Evolutionary conservation across 2,888 invertebrate species (phyloP).

Genomic region (Metopia argyrocephala): DNA sequence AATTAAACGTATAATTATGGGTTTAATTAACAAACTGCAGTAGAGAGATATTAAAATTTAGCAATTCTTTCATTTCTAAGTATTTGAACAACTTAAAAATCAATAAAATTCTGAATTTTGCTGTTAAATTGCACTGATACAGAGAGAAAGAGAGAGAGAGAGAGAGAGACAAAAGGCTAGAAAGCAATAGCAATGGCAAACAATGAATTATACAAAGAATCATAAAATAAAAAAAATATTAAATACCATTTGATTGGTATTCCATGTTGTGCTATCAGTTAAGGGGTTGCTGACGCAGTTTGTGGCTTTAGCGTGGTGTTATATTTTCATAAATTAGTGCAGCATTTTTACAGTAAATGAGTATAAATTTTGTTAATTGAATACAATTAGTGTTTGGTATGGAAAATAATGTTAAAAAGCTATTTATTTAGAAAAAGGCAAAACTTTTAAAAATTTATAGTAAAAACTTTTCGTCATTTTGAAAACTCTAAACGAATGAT

Average conservation of each 20-base stretch:
- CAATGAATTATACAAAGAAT: too few species aligned
- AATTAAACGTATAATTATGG: slow-evolving; percentile 42
- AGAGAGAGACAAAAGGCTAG: not conserved
- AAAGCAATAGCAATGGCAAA: not conserved
- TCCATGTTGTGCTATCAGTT: not conserved
- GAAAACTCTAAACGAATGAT: too few species aligned
- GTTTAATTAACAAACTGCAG: slow-evolving; percentile 55
- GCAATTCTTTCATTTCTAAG: not conserved
- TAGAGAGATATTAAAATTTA: slow-evolving; percentile 5
- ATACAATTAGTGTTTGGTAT: not conserved
- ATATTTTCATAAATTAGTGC: not conserved
- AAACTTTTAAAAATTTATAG: too few species aligned
- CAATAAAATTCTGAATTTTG: not conserved
- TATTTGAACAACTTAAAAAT: not conserved
- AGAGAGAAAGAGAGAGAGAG: not conserved
- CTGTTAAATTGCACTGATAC: not conserved
- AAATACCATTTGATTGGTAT: not conserved
- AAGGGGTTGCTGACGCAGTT: not conserved
- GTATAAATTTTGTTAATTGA: not conserved
- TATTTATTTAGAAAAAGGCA: not conserved
- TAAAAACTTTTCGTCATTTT: too few species aligned
- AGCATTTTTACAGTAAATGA: not conserved
- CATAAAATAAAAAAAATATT: too few species aligned
- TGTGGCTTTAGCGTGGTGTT: not conserved
- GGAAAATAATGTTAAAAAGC: not conserved